phyloP scores from a whole-genome alignment of 2,113 vertebrate genomes.

The Elanus axillaris region DNA sequence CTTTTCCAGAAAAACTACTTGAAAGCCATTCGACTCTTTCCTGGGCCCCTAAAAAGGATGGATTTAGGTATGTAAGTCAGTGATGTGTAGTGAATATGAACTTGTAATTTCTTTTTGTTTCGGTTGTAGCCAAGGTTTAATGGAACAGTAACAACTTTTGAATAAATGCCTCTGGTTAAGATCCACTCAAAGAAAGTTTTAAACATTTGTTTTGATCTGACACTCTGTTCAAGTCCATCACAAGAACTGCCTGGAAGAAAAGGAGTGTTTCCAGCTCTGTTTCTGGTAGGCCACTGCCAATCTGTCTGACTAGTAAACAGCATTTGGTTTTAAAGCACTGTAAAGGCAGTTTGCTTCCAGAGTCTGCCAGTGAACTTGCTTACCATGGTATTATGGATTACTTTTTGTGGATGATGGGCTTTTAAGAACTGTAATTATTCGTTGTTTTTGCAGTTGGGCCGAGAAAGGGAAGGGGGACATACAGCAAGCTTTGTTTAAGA shows the following conservation, averaged over 20 bases:
- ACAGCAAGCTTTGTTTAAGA: background rate
- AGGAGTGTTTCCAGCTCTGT: background rate
- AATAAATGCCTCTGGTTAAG: background rate
- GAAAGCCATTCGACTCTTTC: constrained; percentile 74
- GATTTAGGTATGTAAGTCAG: constrained; percentile 64
- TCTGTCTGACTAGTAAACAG: fast-evolving
- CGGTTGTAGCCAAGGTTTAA: background rate
- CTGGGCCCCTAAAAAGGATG: constrained; percentile 74
- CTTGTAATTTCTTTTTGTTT: background rate
- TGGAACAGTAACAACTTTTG: background rate
- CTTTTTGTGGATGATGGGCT: background rate
- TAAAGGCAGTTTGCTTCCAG: background rate
- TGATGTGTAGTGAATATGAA: too few relatives aligned
- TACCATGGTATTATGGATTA: fast-evolving
- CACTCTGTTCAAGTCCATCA: background rate
- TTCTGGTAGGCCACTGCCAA: background rate
- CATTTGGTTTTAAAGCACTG: background rate
- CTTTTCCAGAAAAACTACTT: constrained; percentile 68
- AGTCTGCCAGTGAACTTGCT: background rate
- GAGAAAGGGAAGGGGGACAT: background rate
- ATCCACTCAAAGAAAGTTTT: background rate
- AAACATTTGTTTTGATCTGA: background rate
- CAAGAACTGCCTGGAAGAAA: background rate
- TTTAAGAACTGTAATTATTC: background rate
- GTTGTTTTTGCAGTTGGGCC: background rate